Conservation (phyloP, 2,113 vertebrate genomes). For the Circaetus gallicus region DNA sequence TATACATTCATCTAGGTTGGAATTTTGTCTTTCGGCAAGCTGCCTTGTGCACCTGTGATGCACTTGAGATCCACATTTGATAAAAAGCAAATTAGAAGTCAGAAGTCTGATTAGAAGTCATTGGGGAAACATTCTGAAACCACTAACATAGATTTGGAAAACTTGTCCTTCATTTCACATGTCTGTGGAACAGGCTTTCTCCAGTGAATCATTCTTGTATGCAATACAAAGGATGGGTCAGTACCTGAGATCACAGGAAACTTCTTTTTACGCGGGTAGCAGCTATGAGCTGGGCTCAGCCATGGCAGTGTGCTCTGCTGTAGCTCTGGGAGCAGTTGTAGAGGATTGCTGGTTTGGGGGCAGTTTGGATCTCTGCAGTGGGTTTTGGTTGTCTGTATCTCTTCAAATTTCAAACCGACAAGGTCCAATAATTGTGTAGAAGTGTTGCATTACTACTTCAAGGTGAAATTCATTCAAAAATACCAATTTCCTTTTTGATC, state of each 20-base stretch:
- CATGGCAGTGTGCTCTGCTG: accelerated
- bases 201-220: accelerated
- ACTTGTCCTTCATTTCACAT: accelerated
- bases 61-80: neutral
- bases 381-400: neutral
- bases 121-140: neutral
- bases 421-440: neutral
- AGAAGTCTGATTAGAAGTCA: neutral
- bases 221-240: neutral
- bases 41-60: neutral
- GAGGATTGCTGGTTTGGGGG: neutral
- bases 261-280: neutral
- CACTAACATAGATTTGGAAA: neutral
- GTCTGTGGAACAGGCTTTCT: neutral
- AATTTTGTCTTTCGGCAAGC: neutral
- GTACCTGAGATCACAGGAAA: neutral
- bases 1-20: neutral
- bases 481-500: neutral
- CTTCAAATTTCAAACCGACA: too few relatives aligned
- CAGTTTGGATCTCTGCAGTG: too few relatives aligned
- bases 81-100: neutral
- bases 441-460: neutral
- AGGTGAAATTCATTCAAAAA: neutral
- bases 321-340: neutral
- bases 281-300: neutral